A percentile compares a stretch with the other conserved stretches of the same genome.
phyloP scores from a whole-genome alignment of 2,113 vertebrate genomes.

The Podarcis raffonei region DNA sequence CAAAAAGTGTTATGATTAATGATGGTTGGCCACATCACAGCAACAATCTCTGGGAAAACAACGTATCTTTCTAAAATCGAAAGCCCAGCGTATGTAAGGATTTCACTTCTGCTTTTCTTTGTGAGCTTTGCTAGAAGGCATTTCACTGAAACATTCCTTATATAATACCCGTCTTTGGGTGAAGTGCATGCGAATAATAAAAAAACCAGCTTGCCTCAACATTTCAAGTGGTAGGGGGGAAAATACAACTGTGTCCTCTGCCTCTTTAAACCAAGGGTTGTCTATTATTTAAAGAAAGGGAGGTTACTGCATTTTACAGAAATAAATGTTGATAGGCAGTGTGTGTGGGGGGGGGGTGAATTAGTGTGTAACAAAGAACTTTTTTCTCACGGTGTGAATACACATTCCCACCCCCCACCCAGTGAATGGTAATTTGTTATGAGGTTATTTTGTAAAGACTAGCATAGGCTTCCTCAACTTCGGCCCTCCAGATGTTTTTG shows the following conservation, averaged over 20 bases:
- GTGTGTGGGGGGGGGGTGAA: too few species aligned
- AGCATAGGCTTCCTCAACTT: background rate
- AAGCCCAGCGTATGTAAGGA: too few species aligned
- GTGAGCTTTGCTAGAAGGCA: background rate
- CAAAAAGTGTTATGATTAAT: background rate
- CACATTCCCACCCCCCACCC: background rate
- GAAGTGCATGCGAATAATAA: background rate
- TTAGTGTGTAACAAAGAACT: background rate
- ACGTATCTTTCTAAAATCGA: background rate
- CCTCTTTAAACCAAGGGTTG: background rate
- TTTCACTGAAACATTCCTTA: background rate
- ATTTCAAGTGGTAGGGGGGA: background rate
- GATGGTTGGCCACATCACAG: background rate
- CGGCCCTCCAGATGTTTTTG: too few species aligned
- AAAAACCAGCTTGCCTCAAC: background rate
- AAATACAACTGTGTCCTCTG: background rate
- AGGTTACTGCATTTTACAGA: background rate
- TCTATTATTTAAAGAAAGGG: background rate
- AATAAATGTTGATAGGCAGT: background rate
- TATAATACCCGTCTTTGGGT: background rate
- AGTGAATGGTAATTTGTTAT: too few species aligned
- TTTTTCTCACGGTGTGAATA: background rate
- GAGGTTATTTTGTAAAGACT: background rate
- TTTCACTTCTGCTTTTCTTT: background rate
- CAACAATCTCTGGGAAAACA: background rate